phyloP scores from a whole-genome alignment of 2,113 vertebrate species.

The Hippocampus abdominalis region DNA sequence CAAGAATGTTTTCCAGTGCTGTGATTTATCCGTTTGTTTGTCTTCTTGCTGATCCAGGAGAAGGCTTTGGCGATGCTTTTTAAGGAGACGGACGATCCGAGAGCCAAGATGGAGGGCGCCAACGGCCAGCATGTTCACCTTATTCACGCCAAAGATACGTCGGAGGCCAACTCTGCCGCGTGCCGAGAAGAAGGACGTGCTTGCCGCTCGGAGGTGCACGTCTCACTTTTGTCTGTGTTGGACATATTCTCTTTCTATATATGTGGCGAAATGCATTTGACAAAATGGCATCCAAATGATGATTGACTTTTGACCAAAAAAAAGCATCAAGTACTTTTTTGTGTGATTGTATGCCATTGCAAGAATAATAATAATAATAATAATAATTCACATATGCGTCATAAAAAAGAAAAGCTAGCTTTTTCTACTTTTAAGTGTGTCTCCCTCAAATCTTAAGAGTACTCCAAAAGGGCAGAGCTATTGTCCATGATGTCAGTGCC shows the following conservation, averaged over 20 bases:
- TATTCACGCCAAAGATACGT: conserved; percentile 53
- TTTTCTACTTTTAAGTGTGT: neutral
- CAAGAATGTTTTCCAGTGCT: no score
- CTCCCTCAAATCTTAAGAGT: neutral
- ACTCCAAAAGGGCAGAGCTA: neutral
- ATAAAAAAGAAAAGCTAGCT: no score
- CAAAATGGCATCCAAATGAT: no score
- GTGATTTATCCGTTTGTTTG: conserved; percentile 7
- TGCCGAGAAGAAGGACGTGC: conserved; percentile 59
- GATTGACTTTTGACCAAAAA: no score
- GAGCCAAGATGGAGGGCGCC: conserved; percentile 55
- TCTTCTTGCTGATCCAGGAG: conserved; percentile 53
- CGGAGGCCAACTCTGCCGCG: conserved; percentile 60
- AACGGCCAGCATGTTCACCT: conserved; percentile 50
- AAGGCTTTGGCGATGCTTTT: conserved; percentile 53
- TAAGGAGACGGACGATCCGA: conserved; percentile 51
- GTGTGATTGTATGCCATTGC: neutral
- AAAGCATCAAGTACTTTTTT: neutral
- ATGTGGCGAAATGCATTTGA: neutral
- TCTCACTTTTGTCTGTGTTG: conserved; percentile 26
- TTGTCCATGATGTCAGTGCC: conserved; percentile 19
- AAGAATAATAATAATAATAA: no score
- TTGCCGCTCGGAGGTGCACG: conserved; percentile 59
- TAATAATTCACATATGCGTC: neutral
- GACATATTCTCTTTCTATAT: neutral